These are phyloP conservation scores for Danio albolineatus DNA, from an alignment of 2,797 vertebrate species.

Conservation along the genomic window DNA sequence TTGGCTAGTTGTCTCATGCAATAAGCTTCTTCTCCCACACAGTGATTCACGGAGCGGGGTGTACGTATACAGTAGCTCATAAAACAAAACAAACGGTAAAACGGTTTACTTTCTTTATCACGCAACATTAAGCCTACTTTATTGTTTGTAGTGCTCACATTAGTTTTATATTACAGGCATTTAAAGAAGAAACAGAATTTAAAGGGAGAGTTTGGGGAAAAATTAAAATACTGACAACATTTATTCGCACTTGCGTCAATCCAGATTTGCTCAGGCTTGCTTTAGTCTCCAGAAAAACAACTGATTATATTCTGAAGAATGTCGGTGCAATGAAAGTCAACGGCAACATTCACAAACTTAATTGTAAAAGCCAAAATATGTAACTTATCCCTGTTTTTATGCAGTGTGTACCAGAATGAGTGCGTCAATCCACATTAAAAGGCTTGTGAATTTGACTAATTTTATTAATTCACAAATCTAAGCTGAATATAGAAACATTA, in stretches of 20 bases:
- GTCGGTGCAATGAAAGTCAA: neutral
- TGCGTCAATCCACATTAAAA: neutral
- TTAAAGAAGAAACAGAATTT: neutral
- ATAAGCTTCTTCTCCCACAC: constrained; percentile 54
- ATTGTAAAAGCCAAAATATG: neutral
- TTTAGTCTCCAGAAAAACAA: neutral
- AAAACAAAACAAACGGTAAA: constrained; percentile 1
- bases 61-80: constrained; percentile 43
- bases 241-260: neutral
- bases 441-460: neutral
- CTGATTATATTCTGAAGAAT: neutral
- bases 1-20: constrained; percentile 53
- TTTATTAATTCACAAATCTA: neutral
- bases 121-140: constrained; percentile 17
- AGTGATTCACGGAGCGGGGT: constrained; percentile 45
- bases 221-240: neutral
- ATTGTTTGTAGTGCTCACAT: constrained; percentile 6
- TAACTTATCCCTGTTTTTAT: neutral
- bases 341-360: neutral
- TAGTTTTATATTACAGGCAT: constrained; percentile 9
- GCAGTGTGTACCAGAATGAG: too few species aligned
- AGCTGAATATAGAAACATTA: constrained; percentile 22
- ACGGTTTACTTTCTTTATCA: constrained; percentile 9
- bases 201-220: neutral
- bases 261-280: neutral